A percentile compares a stretch with the other conserved stretches of the same genome.
Conservation (phyloP, 1,140 invertebrate species). For the Drosophila sturtevanti region DNA sequence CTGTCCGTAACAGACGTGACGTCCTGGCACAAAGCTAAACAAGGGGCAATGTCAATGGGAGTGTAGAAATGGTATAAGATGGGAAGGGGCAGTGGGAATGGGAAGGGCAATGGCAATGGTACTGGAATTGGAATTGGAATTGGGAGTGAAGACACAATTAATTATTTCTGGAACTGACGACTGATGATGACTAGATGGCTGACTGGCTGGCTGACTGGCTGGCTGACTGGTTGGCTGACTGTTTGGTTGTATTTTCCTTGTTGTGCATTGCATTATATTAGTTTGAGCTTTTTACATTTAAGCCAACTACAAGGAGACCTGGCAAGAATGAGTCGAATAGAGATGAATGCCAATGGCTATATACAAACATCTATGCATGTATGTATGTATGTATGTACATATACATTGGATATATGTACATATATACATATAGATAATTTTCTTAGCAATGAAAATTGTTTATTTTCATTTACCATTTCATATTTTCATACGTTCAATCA, state of each 20-base stretch:
- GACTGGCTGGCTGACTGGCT: background rate
- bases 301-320: background rate
- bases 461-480: no score
- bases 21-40: background rate
- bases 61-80: background rate
- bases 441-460: no score
- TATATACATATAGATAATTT: no score
- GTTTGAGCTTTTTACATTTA: constrained; percentile 21
- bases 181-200: constrained; percentile 28
- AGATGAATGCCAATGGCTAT: background rate
- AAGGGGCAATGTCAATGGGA: constrained; percentile 19
- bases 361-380: background rate
- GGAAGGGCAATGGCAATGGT: constrained; percentile 7
- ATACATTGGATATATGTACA: no score
- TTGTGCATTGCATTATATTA: constrained; percentile 59
- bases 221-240: constrained; percentile 2
- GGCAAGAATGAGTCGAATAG: background rate
- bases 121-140: background rate
- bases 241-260: background rate
- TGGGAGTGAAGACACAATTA: constrained; percentile 44
- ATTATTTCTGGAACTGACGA: constrained; percentile 54
- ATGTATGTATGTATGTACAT: no score
- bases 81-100: constrained; percentile 20
- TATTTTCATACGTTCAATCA: no score
- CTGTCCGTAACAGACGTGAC: constrained; percentile 51